Evolutionary conservation across 2,888 invertebrate species (phyloP).

Genomic region (Drosophila lacicola): DNA sequence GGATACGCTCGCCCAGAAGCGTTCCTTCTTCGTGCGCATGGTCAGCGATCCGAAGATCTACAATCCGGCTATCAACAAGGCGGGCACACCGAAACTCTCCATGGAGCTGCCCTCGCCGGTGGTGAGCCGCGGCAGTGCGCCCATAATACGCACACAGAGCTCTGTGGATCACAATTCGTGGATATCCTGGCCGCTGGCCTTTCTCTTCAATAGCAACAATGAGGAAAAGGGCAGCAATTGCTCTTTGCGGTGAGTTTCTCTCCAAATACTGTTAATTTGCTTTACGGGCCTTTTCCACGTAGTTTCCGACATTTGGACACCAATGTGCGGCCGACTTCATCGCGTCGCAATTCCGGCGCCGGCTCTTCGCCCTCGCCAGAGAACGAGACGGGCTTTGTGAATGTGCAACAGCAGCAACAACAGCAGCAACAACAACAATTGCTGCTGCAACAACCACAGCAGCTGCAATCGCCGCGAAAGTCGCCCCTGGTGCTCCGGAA

Average conservation of each 20-base stretch:
- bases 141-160: slow-evolving; percentile 84
- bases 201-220: slow-evolving; percentile 91
- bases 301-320: slow-evolving; percentile 95
- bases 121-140: slow-evolving; percentile 75
- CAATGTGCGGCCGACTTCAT: slow-evolving; percentile 90
- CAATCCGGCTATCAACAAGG: slow-evolving; percentile 94
- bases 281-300: slow-evolving; percentile 11
- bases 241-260: slow-evolving; percentile 89
- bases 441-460: slow-evolving; percentile 75
- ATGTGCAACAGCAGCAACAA: slow-evolving; percentile 74
- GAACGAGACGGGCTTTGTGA: slow-evolving; percentile 81
- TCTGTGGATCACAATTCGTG: slow-evolving; percentile 89
- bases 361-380: slow-evolving; percentile 88
- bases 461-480: slow-evolving; percentile 85
- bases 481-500: slow-evolving; percentile 85
- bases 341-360: slow-evolving; percentile 87
- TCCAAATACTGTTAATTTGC: background rate
- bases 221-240: slow-evolving; percentile 88
- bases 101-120: slow-evolving; percentile 84
- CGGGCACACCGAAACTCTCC: slow-evolving; percentile 87
- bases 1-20: slow-evolving; percentile 94
- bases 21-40: slow-evolving; percentile 99
- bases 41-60: slow-evolving; percentile 98
- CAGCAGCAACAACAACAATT: slow-evolving; percentile 70
- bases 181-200: slow-evolving; percentile 97